Evolutionary conservation across 2,888 invertebrate species (phyloP), one percentile per base, ranked within the genome.

Genomic region (Ochropleura leucogaster): DNA sequence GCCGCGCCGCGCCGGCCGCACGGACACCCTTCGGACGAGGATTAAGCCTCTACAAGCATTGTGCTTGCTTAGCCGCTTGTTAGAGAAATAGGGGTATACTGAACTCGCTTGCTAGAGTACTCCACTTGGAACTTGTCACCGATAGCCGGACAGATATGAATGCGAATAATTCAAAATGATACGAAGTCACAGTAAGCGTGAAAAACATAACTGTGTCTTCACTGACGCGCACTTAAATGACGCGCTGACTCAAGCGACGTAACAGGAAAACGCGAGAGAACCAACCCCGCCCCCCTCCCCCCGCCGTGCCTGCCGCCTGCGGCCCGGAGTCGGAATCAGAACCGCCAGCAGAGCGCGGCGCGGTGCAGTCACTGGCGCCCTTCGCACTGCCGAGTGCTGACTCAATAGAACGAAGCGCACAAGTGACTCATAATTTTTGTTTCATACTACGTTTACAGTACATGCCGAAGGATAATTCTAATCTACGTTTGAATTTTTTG

Each of bases 21-120:
- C 88, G 85, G 80, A 83, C 84, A 81, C 83, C 49, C 69, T 30
- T 69, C 30, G 51, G 51, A 53, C 47, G 51, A 20, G 7, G 30
- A 55, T 20, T 47, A 14, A 16, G 42, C 8, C 47, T 57, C 40
- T 30, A 42, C 63, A 18, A 40, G 20, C n/a, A 18, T 40, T 62
- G 57, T 68, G 55, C 73, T 59, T 59, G 30, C 30, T 59, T 59
- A 30, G n/a, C 16, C 12, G 74, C n/a, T 59, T 40, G 47, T 47
- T 18, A 30, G 65, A 40, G n/a, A 16, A 65, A 68, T 40, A 10
- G n/a, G n/a, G n/a, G n/a, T 10, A 46, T 14, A n/a, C 47, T 46
- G 4, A 18, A 46, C 18, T 7, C 12, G n/a, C 65, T 40, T 71
- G n/a, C 12, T n/a, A 10, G 64, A 16, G 30, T 40, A 44, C 7